Evolutionary conservation across 2,113 vertebrate genomes (phyloP).

Genomic region (Callaeas wilsoni): DNA sequence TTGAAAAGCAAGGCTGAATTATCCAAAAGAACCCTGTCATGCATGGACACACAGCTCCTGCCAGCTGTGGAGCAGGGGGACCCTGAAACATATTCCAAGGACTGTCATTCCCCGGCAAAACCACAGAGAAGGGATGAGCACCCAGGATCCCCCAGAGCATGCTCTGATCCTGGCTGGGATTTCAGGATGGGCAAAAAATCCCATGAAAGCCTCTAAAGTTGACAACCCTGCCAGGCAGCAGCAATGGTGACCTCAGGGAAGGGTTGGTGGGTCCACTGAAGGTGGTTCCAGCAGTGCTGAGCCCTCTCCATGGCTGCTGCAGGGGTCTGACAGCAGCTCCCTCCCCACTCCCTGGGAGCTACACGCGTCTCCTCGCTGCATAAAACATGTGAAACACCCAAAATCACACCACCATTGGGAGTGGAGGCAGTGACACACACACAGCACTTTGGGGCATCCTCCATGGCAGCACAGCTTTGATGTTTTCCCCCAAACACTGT

Average conservation of each 20-base stretch:
- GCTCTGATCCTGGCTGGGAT: background rate
- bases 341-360: background rate
- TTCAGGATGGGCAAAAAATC: background rate
- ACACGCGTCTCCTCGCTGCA: background rate
- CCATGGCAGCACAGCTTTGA: background rate
- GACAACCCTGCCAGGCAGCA: background rate
- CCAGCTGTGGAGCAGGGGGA: background rate
- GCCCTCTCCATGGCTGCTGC: background rate
- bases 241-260: fast-evolving
- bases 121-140: background rate
- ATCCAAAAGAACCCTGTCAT: background rate
- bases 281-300: fast-evolving
- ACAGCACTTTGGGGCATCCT: background rate
- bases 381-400: background rate
- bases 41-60: background rate
- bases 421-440: background rate
- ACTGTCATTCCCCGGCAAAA: background rate
- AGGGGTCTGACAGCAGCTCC: background rate
- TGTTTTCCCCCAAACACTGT: background rate
- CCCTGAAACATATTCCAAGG: background rate
- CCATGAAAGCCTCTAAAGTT: background rate
- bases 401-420: background rate
- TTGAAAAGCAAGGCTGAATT: background rate
- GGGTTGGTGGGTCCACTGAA: background rate
- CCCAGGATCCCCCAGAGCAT: fast-evolving